Percentiles rank a stretch among this genome's conserved stretches.
Evolutionary conservation across 2,113 vertebrate genomes (phyloP).

Genomic region (Anoura caudifer): DNA sequence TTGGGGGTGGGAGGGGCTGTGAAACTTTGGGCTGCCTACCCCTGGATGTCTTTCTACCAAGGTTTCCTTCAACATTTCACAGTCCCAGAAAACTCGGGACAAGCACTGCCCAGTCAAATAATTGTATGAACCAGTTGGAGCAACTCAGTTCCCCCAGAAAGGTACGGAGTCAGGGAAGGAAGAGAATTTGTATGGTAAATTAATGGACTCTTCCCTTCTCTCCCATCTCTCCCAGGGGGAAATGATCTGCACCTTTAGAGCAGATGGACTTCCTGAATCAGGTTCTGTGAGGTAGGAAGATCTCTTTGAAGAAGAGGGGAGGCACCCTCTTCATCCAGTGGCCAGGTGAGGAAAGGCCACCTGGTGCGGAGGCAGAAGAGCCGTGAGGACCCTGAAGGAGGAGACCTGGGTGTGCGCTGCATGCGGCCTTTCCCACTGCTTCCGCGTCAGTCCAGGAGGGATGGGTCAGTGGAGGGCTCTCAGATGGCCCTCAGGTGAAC

Average conservation of each 20-base stretch:
- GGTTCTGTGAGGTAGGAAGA: background rate
- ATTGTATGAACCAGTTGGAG: background rate
- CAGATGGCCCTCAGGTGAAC: background rate
- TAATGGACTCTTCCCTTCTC: background rate
- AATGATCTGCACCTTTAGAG: background rate
- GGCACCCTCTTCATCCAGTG: background rate
- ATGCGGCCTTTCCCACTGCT: background rate
- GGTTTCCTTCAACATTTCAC: slow-evolving; percentile 46
- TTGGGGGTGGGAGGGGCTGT: slow-evolving; percentile 56
- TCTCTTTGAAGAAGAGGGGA: slow-evolving; percentile 6
- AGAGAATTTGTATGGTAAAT: background rate
- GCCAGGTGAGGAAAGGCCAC: background rate
- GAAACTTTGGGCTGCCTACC: slow-evolving; percentile 59
- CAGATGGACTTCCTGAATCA: background rate
- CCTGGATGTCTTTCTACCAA: slow-evolving; percentile 4
- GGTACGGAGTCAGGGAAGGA: background rate
- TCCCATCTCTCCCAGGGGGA: background rate
- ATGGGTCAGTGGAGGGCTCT: background rate
- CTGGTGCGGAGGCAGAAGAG: background rate
- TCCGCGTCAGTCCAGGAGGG: background rate
- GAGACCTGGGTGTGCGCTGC: background rate
- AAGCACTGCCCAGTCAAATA: background rate
- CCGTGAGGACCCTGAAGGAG: background rate
- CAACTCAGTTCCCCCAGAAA: background rate
- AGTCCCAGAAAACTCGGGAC: slow-evolving; percentile 15